These are phyloP conservation scores for Ennomos quercinarius DNA, from an alignment of 2,888 invertebrate genomes.

Conservation along the genomic window DNA sequence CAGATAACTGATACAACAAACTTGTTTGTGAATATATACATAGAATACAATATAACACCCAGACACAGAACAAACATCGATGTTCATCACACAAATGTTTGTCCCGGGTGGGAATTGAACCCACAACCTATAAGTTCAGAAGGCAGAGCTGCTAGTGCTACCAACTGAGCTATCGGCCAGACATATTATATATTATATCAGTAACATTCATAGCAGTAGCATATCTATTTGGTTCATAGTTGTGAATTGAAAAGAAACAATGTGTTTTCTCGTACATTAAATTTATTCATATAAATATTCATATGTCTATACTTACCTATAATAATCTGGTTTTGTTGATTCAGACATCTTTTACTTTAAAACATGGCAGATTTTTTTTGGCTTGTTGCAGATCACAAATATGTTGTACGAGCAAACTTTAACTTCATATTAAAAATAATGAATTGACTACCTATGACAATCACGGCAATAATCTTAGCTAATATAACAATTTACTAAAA, in stretches of 20 bases:
- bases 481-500: slow-evolving; percentile 17
- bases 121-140: too few relatives aligned
- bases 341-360: not conserved
- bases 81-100: too few relatives aligned
- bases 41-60: too few relatives aligned
- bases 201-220: too few relatives aligned
- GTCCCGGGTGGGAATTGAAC: too few relatives aligned
- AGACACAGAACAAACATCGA: too few relatives aligned
- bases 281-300: slow-evolving; percentile 27
- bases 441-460: slow-evolving; percentile 15
- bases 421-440: slow-evolving; percentile 2
- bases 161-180: too few relatives aligned
- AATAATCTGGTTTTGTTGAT: slow-evolving; percentile 6
- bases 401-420: slow-evolving; percentile 9
- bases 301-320: slow-evolving; percentile 14
- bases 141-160: too few relatives aligned
- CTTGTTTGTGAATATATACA: too few relatives aligned
- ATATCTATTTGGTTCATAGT: too few relatives aligned
- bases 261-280: slow-evolving; percentile 1
- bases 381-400: slow-evolving; percentile 22
- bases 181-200: too few relatives aligned
- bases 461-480: slow-evolving; percentile 14
- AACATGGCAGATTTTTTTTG: slow-evolving; percentile 17
- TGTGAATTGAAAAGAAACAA: slow-evolving; percentile 4
- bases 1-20: too few relatives aligned